These are phyloP conservation scores for Osmerus mordax DNA, from an alignment of 2,113 vertebrate species.

Conservation along the genomic window DNA sequence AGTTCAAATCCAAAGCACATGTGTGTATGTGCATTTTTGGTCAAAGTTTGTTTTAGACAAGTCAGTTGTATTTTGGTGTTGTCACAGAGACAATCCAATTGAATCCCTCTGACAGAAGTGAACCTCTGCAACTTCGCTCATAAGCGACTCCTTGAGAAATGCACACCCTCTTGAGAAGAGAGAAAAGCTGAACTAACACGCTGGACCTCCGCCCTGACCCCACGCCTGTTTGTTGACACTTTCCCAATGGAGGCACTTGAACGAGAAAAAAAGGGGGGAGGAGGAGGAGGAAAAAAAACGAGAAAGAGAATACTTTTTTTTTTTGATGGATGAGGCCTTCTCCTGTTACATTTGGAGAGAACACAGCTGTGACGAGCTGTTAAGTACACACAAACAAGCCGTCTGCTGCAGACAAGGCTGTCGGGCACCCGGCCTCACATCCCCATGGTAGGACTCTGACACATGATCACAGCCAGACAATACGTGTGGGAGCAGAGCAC, in stretches of 20 bases:
- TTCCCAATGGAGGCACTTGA: conserved; percentile 72
- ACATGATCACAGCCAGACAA: conserved; percentile 79
- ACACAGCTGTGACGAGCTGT: conserved; percentile 89
- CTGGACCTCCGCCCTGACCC: conserved; percentile 63
- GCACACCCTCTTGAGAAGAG: conserved; percentile 67
- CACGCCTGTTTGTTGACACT: conserved; percentile 75
- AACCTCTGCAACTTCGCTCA: conserved; percentile 41
- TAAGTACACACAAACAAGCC: conserved; percentile 85
- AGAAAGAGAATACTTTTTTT: conserved; percentile 45
- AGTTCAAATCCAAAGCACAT: conserved; percentile 34
- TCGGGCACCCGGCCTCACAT: conserved; percentile 66
- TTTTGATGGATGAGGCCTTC: conserved; percentile 81
- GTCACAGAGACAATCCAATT: conserved; percentile 49
- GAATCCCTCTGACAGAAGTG: conserved; percentile 37
- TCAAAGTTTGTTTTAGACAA: conserved; percentile 25
- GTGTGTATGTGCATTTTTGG: conserved; percentile 5
- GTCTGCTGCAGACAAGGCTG: conserved; percentile 76
- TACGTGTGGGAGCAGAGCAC: conserved; percentile 71
- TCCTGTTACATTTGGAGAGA: conserved; percentile 79
- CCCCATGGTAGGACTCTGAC: conserved; percentile 70
- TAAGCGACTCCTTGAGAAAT: conserved; percentile 68
- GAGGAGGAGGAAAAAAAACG: background rate
- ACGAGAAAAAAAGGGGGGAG: conserved; percentile 47
- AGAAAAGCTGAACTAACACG: conserved; percentile 65
- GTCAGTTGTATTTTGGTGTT: conserved; percentile 39